Evolutionary conservation across 2,888 invertebrate genomes (phyloP), one percentile per base, ranked within the genome.

Genomic region (Melieria crassipennis): DNA sequence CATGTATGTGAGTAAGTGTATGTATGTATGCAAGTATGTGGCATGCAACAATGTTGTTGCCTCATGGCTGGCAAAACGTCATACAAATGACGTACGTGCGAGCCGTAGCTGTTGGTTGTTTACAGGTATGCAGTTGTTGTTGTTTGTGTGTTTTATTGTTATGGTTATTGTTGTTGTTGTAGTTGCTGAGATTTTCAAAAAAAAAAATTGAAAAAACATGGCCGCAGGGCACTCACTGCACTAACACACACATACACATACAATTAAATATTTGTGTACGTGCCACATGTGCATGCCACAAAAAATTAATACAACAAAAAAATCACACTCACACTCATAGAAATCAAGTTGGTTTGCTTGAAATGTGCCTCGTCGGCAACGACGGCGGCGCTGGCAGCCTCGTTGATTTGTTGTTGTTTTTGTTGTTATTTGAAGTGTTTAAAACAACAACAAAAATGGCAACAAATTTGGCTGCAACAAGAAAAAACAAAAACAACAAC

Each of bases 221-320:
- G 67, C 46, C 66, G 16, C 48, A 46, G 46, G 58, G 30, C 57
- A 48, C 71, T 72, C 65, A 30, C 65, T 70, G 48, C 47, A 75
- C 72, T 9, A 9, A 66, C 73, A 75, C 74, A 73, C 73, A 75
- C 61, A 56, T 48, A 70, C 75, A 71, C 48, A 11, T 30, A 4
- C 65, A 56, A 45, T 13, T 60, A 64, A 50, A 67, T 52, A 66
- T 50, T 68, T 43, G 58, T 50, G 64, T 65, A 66, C 67, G 65
- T 72, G 16, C 42, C 16, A n/a, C 5, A 13, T 52, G 10, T 52
- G 10, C 13, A 52, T 52, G 52, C 30, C 30, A 30, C 30, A 30
- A 30, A 30, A 30, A 30, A 30, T 30, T 30, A 30, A 30, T 30
- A 30, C 30, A 30, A 30, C 30, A 30, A 30, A 30, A 30, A 30